Base-by-base conservation (phyloP, 2,113 vertebrate species). In the Meleagris gallopavo region DNA sequence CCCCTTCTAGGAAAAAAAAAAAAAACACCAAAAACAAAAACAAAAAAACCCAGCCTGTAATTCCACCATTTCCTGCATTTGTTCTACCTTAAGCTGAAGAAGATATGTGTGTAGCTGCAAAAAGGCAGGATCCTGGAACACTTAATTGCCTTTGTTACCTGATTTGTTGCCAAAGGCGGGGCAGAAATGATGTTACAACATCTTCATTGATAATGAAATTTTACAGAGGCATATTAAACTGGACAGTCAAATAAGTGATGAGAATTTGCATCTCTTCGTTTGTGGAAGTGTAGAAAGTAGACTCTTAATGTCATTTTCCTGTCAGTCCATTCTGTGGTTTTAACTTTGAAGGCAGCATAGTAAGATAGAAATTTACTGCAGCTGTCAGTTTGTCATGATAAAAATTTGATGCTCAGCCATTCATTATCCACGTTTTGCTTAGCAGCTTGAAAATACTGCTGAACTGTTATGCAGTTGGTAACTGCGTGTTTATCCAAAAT, bases 41-140 rank as follows among this genome's bases (percentile, higher is more conserved):
- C 48, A 89, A 94, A 91, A 74, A 96, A 94, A 95, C 91, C 90
- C 96, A 93, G 58, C 88, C 95, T 95, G 80, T 95, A 95, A 97
- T 98, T 98, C 95, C 95, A 95, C 97, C 80, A 67, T 98, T 98
- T 98, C 98, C 98, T 98, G 72, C 95, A 85, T 98, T 98, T 98
- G 98, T 98, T 98, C 89, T 95, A 67, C 79, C 88, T 96, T 96
- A 97, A 97, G 91, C 97, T 97, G 97, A 97, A 98, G 97, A 98
- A 97, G 97, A 97, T 97, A 60, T 78, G 93, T 92, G 81, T 90
- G 70, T 71, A 78, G 73, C 90, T 97, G 97, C 97, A 96, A 97
- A 98, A 97, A 97, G 96, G 96, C 96, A 96, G 97, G 95, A 96
- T 97, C 88, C 94, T 96, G 96, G 94, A 98, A 94, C 95, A 86